phyloP scores from a whole-genome alignment of 92 coral and sea anemone species.

The Phenganax subtilis region DNA sequence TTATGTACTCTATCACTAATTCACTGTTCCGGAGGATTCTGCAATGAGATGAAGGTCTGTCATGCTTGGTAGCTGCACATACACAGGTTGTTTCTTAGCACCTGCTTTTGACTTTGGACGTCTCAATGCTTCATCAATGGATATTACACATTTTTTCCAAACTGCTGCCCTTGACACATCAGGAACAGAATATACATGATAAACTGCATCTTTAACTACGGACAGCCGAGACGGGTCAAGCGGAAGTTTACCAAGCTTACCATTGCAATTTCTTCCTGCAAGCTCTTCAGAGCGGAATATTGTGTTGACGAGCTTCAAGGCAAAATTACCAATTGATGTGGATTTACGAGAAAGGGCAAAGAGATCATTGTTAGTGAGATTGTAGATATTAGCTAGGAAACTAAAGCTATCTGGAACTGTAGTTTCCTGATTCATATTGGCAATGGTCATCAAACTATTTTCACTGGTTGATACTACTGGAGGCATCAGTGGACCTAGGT shows the following conservation, averaged over 20 bases:
- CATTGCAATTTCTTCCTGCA: constrained; percentile 25
- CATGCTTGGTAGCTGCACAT: constrained; percentile 18
- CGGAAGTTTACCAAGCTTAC: constrained; percentile 30
- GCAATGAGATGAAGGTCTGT: constrained; percentile 24
- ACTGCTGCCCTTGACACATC: neutral
- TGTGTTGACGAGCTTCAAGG: constrained; percentile 14
- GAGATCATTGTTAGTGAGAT: constrained; percentile 9
- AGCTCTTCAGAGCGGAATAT: constrained; percentile 30
- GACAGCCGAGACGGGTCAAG: constrained; percentile 6
- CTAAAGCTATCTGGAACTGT: constrained; percentile 24
- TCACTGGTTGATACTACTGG: constrained; percentile 4
- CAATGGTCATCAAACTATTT: neutral
- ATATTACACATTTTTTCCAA: constrained; percentile 17
- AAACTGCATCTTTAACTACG: neutral
- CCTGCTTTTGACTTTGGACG: constrained; percentile 4
- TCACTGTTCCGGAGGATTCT: neutral
- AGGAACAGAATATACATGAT: constrained; percentile 13
- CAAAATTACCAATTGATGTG: constrained; percentile 16
- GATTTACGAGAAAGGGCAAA: constrained; percentile 16
- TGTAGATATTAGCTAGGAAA: constrained; percentile 4
- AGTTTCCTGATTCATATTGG: neutral
- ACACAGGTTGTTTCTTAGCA: constrained; percentile 17
- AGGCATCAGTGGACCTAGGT: constrained; percentile 2
- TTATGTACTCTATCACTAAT: neutral
- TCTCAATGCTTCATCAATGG: constrained; percentile 6